Base-by-base conservation (phyloP, 2,797 vertebrate genomes). In the Notolepis coatsorum region DNA sequence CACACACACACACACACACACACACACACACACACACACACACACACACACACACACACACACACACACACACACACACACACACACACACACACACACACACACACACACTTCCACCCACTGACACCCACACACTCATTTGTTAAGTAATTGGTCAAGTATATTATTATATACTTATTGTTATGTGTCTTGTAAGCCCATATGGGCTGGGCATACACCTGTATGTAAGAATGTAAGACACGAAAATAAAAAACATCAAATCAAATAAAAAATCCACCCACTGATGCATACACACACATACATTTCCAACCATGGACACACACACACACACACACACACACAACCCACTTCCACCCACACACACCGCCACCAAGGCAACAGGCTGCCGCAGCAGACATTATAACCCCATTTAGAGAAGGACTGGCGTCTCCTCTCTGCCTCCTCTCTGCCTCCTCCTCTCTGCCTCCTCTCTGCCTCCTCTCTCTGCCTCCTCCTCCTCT, bases 381-480 rank as follows among this genome's bases (percentile, higher is more conserved):
- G 20, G 47, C 35, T 51, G 38, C 30, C 62, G 18, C 35, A 54
- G 38, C 30, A 65, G 18, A 64, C 20, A 12, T 63, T 64, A 71
- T 69, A 71, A 55, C 38, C 65, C 6, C 31, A 62, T 41, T 62
- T 56, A 56, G 39, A 55, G 28, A 62, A 63, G 25, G 52, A 76
- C 74, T 48, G 54, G 74, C 63, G 50, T 38, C 51, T 23, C 38
- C 38, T 23, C 53, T 54, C 41, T 54, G 27, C 38, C 38, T 23
- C 53, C 57, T 65, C 17, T 50, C 61, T 48, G 27, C n/a, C n/a
- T n/a, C n/a, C n/a, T n/a, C n/a, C 50, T 65, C 21, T 48, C 49
- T 58, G 52, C 37, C 46, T 57, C n/a, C n/a, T n/a, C n/a, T n/a
- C n/a, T n/a, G n/a, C n/a, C n/a, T n/a, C n/a, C n/a, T n/a, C n/a